Conservation (phyloP, 2,888 invertebrate genomes). For the Dynastes tityus region DNA sequence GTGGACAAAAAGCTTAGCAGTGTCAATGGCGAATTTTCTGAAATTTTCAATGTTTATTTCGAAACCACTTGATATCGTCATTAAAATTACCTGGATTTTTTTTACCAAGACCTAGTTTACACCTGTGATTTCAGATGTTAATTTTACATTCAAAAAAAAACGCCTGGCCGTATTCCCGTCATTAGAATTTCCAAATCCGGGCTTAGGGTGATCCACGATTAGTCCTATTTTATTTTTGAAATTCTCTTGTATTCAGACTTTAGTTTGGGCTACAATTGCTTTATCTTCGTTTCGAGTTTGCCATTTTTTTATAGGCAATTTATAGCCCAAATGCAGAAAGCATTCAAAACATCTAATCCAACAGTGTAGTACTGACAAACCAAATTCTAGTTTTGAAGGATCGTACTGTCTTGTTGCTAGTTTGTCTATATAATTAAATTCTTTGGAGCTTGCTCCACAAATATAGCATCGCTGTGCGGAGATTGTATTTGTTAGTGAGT, state of each 20-base stretch:
- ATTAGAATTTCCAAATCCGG: slow-evolving; percentile 53
- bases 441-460: too few relatives aligned
- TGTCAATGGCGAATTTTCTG: background rate
- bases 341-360: slow-evolving; percentile 22
- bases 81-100: slow-evolving; percentile 48
- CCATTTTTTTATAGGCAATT: slow-evolving; percentile 55
- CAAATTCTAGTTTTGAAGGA: too few relatives aligned
- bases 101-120: background rate
- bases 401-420: too few relatives aligned
- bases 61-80: slow-evolving; percentile 1
- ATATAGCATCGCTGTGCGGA: too few relatives aligned
- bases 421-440: too few relatives aligned
- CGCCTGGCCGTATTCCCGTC: slow-evolving; percentile 48
- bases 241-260: slow-evolving; percentile 52
- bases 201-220: slow-evolving; percentile 51
- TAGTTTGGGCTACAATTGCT: slow-evolving; percentile 49
- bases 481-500: too few relatives aligned
- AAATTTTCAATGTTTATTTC: background rate
- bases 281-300: slow-evolving; percentile 55
- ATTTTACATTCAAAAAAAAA: too few relatives aligned
- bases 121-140: too few relatives aligned
- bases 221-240: slow-evolving; percentile 52
- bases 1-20: slow-evolving; percentile 45
- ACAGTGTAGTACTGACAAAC: too few relatives aligned
- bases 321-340: slow-evolving; percentile 54